Evolutionary conservation across 2,888 invertebrate genomes (phyloP).

Genomic region (Schizaphis graminum): DNA sequence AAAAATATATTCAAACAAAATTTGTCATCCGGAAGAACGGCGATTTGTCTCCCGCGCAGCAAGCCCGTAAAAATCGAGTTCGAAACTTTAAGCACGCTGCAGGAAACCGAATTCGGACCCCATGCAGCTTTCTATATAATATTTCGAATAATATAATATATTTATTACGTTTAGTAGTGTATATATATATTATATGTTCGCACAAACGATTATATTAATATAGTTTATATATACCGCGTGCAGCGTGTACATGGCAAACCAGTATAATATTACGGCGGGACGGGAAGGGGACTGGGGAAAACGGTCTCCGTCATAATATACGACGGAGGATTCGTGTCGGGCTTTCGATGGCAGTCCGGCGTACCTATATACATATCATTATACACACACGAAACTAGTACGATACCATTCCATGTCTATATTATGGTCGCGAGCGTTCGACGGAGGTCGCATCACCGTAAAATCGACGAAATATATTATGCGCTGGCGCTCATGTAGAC

Average conservation of each 20-base stretch:
- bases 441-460: background rate
- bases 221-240: background rate
- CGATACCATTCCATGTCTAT: background rate
- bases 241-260: background rate
- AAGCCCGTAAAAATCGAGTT: background rate
- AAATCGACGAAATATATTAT: conserved; percentile 5
- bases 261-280: background rate
- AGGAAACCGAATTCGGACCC: background rate
- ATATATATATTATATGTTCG: no score
- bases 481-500: background rate
- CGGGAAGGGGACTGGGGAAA: background rate
- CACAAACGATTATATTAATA: background rate
- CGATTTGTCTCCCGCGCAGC: background rate
- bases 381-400: background rate
- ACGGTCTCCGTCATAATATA: background rate
- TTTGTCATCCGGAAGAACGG: background rate
- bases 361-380: background rate
- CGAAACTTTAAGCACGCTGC: background rate
- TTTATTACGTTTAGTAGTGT: background rate
- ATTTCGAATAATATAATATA: background rate
- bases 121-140: background rate
- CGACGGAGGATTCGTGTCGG: background rate
- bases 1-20: background rate
- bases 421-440: background rate
- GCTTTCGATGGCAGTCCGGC: background rate